These are phyloP conservation scores for Haemorhous mexicanus DNA, from an alignment of 2,113 vertebrate species.

Conservation along the genomic window DNA sequence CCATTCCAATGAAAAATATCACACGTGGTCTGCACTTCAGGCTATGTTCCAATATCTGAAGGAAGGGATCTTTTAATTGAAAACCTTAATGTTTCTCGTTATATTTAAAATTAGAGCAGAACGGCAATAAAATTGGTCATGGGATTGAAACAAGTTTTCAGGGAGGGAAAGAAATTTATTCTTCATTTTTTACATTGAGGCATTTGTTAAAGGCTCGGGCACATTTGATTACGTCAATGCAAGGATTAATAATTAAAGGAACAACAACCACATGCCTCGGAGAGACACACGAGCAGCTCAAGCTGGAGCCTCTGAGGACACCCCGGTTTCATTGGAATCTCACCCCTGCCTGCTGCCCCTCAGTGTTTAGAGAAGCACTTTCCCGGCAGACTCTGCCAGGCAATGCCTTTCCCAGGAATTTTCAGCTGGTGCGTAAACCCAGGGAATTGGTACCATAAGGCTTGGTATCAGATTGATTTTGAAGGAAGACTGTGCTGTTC, in stretches of 20 bases:
- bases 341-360: not conserved
- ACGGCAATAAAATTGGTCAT: conserved; percentile 47
- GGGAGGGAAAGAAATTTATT: conserved; percentile 9
- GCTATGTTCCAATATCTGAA: conserved; percentile 39
- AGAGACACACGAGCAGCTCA: not conserved
- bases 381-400: not conserved
- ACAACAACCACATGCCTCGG: not conserved
- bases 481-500: not conserved
- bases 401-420: not conserved
- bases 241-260: conserved; percentile 58
- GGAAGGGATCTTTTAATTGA: conserved; percentile 55
- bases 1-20: not conserved
- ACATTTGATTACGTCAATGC: not conserved
- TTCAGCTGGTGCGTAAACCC: not conserved
- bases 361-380: not conserved
- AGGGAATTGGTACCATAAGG: not conserved
- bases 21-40: conserved; percentile 9
- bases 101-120: conserved; percentile 54
- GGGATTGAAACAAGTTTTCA: conserved; percentile 21
- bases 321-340: not conserved
- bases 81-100: conserved; percentile 44
- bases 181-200: not conserved
- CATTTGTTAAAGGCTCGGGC: not conserved
- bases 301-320: not conserved
- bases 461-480: not conserved